Conservation (phyloP, 23 tunicate genomes). For the Phallusia fumigata region DNA sequence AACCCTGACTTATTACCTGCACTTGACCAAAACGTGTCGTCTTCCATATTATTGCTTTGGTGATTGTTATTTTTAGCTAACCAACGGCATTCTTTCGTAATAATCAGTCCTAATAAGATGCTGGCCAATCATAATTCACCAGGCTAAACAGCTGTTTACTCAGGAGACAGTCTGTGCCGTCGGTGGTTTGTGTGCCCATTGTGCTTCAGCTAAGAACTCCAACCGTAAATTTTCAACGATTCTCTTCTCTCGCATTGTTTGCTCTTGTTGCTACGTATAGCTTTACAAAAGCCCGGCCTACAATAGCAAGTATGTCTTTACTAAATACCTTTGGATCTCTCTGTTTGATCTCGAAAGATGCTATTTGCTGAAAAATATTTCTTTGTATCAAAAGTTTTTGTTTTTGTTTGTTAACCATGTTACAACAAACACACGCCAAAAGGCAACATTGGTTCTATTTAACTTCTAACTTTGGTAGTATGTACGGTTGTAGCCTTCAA, state of each 20-base stretch:
- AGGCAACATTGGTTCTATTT: no score
- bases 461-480: no score
- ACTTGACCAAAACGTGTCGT: neutral
- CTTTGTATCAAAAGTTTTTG: no score
- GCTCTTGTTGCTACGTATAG: slow-evolving; percentile 6
- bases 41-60: neutral
- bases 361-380: no score
- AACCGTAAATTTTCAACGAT: neutral
- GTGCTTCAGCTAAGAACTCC: neutral
- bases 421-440: no score
- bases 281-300: neutral
- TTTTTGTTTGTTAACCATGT: no score
- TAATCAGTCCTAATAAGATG: neutral
- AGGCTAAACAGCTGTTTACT: neutral
- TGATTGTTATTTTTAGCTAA: neutral
- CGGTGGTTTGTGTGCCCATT: neutral
- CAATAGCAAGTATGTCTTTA: no score
- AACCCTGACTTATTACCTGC: neutral
- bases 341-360: no score
- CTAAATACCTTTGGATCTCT: no score
- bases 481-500: no score
- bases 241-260: neutral
- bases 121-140: neutral
- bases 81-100: neutral
- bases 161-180: neutral